These are phyloP conservation scores for Callaeas wilsoni DNA, from an alignment of 2,113 vertebrate genomes.

Conservation along the genomic window DNA sequence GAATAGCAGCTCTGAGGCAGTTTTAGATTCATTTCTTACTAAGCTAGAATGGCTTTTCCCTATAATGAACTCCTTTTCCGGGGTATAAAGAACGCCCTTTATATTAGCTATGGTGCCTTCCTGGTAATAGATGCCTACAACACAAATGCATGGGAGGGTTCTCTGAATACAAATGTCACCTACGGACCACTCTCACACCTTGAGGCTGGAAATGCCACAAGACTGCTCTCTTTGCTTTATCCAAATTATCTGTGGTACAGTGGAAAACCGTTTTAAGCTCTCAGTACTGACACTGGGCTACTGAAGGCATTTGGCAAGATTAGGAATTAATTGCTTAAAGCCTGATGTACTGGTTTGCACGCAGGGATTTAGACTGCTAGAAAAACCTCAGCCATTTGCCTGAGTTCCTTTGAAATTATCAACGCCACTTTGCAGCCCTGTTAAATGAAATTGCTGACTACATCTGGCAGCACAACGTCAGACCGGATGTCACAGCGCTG, in stretches of 20 bases:
- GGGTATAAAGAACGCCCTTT: conserved; percentile 42
- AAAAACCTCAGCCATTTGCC: conserved; percentile 6
- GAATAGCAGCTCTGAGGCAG: conserved; percentile 59
- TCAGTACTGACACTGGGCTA: neutral
- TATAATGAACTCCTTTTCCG: conserved; percentile 30
- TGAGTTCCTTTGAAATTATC: neutral
- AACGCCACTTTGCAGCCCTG: neutral
- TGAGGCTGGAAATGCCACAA: conserved; percentile 4
- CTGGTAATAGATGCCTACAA: conserved; percentile 27
- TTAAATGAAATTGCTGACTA: neutral
- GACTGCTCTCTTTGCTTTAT: conserved; percentile 3
- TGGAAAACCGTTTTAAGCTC: neutral
- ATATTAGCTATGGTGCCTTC: conserved; percentile 25
- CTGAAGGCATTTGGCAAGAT: conserved; percentile 15
- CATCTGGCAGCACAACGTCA: neutral
- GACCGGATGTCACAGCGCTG: fast-evolving
- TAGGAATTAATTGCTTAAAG: conserved; percentile 54
- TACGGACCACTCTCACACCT: conserved; percentile 9
- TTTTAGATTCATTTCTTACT: conserved; percentile 50
- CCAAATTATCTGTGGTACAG: neutral
- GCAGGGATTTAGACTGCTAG: neutral
- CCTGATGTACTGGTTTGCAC: neutral
- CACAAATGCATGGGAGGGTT: conserved; percentile 26
- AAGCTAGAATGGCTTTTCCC: conserved; percentile 34
- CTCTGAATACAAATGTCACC: conserved; percentile 45